Conservation (phyloP, 2,888 invertebrate genomes). For the Pammene aurita region DNA sequence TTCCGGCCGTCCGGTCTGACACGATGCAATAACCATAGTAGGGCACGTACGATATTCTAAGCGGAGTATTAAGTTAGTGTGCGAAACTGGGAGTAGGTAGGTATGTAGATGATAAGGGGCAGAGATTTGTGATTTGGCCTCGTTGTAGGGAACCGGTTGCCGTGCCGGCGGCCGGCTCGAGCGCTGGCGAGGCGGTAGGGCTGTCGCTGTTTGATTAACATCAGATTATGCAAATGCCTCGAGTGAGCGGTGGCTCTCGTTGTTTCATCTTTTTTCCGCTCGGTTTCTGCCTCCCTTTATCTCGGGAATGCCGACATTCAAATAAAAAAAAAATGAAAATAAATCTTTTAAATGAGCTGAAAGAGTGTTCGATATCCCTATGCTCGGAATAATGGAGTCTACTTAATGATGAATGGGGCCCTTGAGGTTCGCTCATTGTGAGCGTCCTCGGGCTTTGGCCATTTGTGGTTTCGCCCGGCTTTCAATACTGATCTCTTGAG, state of each 20-base stretch:
- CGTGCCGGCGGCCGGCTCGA: constrained; percentile 48
- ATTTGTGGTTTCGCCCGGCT: constrained; percentile 55
- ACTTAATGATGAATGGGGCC: constrained; percentile 74
- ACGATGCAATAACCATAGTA: constrained; percentile 14
- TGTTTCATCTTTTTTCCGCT: constrained; percentile 75
- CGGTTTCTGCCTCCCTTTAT: constrained; percentile 74
- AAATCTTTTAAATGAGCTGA: constrained; percentile 77
- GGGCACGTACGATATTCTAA: background rate
- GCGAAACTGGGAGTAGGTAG: background rate
- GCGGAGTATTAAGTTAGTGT: background rate
- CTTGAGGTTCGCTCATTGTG: constrained; percentile 67
- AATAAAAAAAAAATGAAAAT: constrained; percentile 71
- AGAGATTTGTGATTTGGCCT: constrained; percentile 18
- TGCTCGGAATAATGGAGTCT: constrained; percentile 70
- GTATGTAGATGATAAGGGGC: constrained; percentile 6
- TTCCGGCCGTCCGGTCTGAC: constrained; percentile 34
- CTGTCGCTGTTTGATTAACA: constrained; percentile 78
- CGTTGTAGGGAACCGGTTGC: constrained; percentile 32
- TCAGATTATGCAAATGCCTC: constrained; percentile 82
- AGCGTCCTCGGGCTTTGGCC: constrained; percentile 55
- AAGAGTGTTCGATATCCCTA: constrained; percentile 77
- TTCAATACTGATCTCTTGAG: constrained; percentile 53
- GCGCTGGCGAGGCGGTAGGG: constrained; percentile 54
- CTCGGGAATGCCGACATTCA: constrained; percentile 78
- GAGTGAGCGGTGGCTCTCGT: constrained; percentile 78